phyloP scores from a whole-genome alignment of 2,797 vertebrate genomes.

The Cygnus olor region DNA sequence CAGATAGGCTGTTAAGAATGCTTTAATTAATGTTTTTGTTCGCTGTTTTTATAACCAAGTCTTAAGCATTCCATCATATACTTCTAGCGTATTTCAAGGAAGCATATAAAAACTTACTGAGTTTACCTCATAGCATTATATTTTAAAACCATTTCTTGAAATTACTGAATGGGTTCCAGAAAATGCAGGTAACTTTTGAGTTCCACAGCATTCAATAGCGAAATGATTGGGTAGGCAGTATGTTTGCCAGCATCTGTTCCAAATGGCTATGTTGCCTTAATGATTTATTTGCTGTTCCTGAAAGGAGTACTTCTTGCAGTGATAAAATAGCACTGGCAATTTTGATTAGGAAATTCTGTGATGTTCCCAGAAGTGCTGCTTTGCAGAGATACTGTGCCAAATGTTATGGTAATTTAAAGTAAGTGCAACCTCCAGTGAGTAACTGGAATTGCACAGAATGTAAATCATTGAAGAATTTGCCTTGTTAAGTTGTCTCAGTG shows the following conservation, averaged over 20 bases:
- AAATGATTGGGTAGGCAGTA: not conserved
- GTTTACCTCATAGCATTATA: not conserved
- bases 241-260: not conserved
- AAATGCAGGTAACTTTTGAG: not conserved
- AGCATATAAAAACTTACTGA: not conserved
- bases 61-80: not conserved
- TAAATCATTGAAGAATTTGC: slow-evolving; percentile 33
- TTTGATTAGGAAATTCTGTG: not conserved
- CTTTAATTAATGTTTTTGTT: not conserved
- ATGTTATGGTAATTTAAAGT: slow-evolving; percentile 7
- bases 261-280: not conserved
- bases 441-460: not conserved
- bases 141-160: not conserved
- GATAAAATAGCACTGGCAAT: not conserved
- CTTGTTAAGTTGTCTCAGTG: not conserved
- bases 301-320: not conserved
- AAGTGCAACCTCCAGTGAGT: not conserved
- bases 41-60: not conserved
- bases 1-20: not conserved
- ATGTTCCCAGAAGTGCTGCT: slow-evolving; percentile 40
- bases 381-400: slow-evolving; percentile 16
- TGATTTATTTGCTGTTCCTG: slow-evolving; percentile 1
- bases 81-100: not conserved
- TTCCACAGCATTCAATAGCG: not conserved
- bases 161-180: not conserved